Evolutionary conservation across 2,113 vertebrate species (phyloP).

Genomic region (Stictonetta naevosa): DNA sequence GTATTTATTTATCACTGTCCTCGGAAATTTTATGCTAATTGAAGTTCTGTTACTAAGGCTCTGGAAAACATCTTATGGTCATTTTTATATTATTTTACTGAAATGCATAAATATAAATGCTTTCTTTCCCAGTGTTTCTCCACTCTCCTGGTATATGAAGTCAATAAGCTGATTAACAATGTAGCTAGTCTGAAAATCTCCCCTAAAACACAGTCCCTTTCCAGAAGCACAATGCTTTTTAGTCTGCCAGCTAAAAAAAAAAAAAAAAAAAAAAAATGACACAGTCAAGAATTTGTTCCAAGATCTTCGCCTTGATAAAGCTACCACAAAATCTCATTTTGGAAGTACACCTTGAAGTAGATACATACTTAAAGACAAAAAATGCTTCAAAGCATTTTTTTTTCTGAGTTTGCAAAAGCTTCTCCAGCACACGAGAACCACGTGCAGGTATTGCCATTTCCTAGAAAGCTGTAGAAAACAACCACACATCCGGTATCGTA

Average conservation of each 20-base stretch:
- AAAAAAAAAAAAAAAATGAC: no score
- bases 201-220: background rate
- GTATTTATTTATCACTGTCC: slow-evolving; percentile 35
- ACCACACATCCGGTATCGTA: background rate
- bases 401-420: background rate
- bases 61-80: slow-evolving; percentile 9
- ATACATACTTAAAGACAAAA: background rate
- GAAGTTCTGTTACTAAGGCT: background rate
- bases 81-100: background rate
- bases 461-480: background rate
- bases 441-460: background rate
- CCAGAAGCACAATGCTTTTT: background rate
- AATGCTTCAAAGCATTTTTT: background rate
- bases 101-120: background rate
- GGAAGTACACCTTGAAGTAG: background rate
- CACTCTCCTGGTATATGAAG: background rate
- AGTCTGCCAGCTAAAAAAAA: background rate
- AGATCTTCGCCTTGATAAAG: background rate
- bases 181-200: background rate
- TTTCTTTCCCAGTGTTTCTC: background rate
- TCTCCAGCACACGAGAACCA: background rate
- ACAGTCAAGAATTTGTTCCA: background rate
- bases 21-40: slow-evolving; percentile 37
- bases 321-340: background rate
- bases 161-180: background rate